Evolutionary conservation across 2,888 invertebrate genomes (phyloP).

Genomic region (Rhagonycha lutea): DNA sequence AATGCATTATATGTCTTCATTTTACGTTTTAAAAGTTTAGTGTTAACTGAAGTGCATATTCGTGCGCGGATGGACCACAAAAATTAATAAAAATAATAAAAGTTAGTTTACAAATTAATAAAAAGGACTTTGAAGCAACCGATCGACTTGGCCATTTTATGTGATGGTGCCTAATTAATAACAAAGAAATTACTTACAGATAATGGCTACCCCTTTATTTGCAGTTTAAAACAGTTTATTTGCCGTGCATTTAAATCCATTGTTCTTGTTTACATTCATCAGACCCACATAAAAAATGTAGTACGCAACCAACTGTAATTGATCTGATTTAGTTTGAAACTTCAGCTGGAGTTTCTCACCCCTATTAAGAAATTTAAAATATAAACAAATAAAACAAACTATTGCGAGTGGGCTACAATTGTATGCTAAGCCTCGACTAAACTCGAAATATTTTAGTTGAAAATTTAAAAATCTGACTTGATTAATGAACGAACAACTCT

Average conservation of each 20-base stretch:
- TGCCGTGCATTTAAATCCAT: slow-evolving; percentile 13
- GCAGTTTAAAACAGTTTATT: background rate
- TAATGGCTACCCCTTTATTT: background rate
- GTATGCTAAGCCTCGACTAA: background rate
- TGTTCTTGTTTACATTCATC: slow-evolving; percentile 39
- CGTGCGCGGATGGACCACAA: no score
- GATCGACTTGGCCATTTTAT: background rate
- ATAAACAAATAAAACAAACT: background rate
- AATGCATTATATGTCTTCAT: background rate
- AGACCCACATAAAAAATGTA: slow-evolving; percentile 41
- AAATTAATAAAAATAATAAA: no score
- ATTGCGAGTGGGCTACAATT: background rate
- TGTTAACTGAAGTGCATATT: background rate
- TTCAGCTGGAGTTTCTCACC: slow-evolving; percentile 25
- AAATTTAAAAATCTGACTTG: background rate
- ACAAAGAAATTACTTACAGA: background rate
- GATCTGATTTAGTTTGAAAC: slow-evolving; percentile 37
- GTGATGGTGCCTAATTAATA: background rate
- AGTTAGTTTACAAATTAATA: no score
- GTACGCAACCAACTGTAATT: slow-evolving; percentile 38
- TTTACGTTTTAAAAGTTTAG: background rate
- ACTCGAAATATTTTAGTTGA: background rate
- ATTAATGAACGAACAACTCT: background rate
- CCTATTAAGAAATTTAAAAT: background rate
- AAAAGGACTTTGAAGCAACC: no score